These are phyloP conservation scores for Cyprinella venusta DNA, from an alignment of 2,797 vertebrate genomes.

Conservation along the genomic window DNA sequence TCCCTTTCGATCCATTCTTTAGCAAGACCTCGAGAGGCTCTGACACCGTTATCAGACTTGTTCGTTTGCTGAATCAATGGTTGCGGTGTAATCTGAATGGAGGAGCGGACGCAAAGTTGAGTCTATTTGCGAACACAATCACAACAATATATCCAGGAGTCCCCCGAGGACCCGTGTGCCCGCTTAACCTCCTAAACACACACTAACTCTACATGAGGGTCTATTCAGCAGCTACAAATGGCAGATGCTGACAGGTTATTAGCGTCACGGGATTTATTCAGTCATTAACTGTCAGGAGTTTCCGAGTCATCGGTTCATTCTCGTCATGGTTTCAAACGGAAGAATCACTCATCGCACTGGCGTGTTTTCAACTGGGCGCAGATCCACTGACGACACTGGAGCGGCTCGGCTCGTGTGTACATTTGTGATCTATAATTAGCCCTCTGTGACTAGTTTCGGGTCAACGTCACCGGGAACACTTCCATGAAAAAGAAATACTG, in stretches of 20 bases:
- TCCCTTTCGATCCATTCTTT: background rate
- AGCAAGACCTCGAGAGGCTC: constrained; percentile 69
- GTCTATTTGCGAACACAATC: constrained; percentile 80
- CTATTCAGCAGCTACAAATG: constrained; percentile 56
- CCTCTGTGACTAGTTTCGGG: background rate
- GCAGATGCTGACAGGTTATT: constrained; percentile 18
- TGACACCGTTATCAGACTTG: constrained; percentile 75
- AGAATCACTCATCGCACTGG: constrained; percentile 3
- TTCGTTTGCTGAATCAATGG: constrained; percentile 72
- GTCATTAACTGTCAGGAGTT: constrained; percentile 19
- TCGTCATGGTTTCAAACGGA: background rate
- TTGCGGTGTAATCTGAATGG: constrained; percentile 66
- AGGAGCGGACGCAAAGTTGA: constrained; percentile 63
- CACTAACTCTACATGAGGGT: constrained; percentile 67
- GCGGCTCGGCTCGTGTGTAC: background rate
- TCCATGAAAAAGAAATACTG: background rate
- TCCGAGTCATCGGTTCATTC: constrained; percentile 7
- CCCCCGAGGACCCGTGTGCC: constrained; percentile 76
- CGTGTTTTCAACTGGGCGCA: constrained; percentile 11
- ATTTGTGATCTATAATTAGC: background rate
- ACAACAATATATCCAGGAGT: constrained; percentile 70
- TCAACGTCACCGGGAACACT: background rate
- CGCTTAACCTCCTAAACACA: constrained; percentile 66
- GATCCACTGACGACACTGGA: background rate
- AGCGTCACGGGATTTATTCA: constrained; percentile 20